These are phyloP conservation scores for Montipora capricornis DNA, from an alignment of 64 coral and sea anemone genomes.

Conservation along the genomic window DNA sequence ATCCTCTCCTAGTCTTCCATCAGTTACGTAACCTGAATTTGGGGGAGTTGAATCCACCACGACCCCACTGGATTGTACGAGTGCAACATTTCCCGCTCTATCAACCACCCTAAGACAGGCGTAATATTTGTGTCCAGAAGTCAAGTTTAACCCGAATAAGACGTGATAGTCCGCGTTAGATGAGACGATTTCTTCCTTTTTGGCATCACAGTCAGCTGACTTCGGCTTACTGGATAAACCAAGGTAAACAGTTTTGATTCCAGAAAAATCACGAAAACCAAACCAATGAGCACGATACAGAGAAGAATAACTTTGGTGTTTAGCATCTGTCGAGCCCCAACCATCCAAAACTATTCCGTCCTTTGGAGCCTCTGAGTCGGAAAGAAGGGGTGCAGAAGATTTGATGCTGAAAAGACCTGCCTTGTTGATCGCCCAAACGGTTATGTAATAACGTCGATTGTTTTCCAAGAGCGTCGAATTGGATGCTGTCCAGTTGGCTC, in stretches of 20 bases:
- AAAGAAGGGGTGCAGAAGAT: slow-evolving; percentile 78
- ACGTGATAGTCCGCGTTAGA: slow-evolving; percentile 60
- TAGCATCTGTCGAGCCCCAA: slow-evolving; percentile 85
- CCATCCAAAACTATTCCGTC: slow-evolving; percentile 82
- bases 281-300: slow-evolving; percentile 95
- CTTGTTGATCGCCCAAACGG: slow-evolving; percentile 74
- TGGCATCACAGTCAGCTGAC: slow-evolving; percentile 69
- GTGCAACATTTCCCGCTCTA: slow-evolving; percentile 83
- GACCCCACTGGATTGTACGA: slow-evolving; percentile 81
- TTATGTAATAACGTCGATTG: slow-evolving; percentile 84
- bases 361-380: slow-evolving; percentile 86
- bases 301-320: slow-evolving; percentile 88
- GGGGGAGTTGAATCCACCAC: slow-evolving; percentile 90
- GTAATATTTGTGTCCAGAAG: slow-evolving; percentile 76
- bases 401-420: slow-evolving; percentile 73
- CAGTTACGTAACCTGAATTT: slow-evolving; percentile 62
- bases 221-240: slow-evolving; percentile 72
- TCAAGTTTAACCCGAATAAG: slow-evolving; percentile 76
- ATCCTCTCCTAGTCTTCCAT: slow-evolving; percentile 78
- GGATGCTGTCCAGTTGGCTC: slow-evolving; percentile 83
- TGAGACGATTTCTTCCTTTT: slow-evolving; percentile 64
- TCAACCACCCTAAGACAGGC: slow-evolving; percentile 84
- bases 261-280: slow-evolving; percentile 93
- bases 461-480: slow-evolving; percentile 53
- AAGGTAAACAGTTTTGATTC: slow-evolving; percentile 66